Base-by-base conservation (phyloP, 2,888 invertebrate species). In the Digitonthophagus gazella region DNA sequence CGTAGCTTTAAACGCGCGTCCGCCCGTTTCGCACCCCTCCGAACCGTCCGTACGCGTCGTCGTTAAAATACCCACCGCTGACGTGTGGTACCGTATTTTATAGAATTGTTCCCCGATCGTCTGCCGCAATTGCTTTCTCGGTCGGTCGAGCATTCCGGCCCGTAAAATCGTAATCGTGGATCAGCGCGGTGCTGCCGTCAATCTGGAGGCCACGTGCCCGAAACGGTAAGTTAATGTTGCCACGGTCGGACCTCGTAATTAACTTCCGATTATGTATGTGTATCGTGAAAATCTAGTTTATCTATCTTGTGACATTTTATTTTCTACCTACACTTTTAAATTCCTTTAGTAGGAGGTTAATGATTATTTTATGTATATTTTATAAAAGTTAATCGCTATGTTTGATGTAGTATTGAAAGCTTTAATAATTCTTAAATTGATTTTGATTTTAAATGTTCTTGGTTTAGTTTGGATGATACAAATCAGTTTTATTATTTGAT, bases 161-260 rank as follows among this genome's bases (percentile, higher is more conserved):
- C n/a, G 61, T 19, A 5, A 61, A 61, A 6, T 20, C 61, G 61
- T 61, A 18, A 61, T 61, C 61, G 61, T 61, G 61, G 61, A 61
- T 18, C 16, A 61, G 61, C 16, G 18, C 18, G n/a, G 61, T n/a
- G 20, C 18, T 18, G 19, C 61, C 20, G 61, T 61, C 79, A 79
- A 79, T 76, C 82, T 83, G 82, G 82, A 82, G 80, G 76, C 81
- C 74, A 77, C 81, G 78, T 81, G 80, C 78, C 80, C 80, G 72
- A 82, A 82, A 77, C 76, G 82, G 81, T 81, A 73, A 78, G 79
- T 74, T 71, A n/a, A n/a, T n/a, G 28, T 44, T 61, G 61, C n/a
- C 14, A 61, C 18, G 5, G 18, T 61, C 16, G 8, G 6, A 58
- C 18, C 8, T n/a, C 15, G 58, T 8, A 8, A 58, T 14, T 15